These are phyloP conservation scores for Drosophila obscura DNA, from an alignment of 1,140 invertebrate species.

Conservation along the genomic window DNA sequence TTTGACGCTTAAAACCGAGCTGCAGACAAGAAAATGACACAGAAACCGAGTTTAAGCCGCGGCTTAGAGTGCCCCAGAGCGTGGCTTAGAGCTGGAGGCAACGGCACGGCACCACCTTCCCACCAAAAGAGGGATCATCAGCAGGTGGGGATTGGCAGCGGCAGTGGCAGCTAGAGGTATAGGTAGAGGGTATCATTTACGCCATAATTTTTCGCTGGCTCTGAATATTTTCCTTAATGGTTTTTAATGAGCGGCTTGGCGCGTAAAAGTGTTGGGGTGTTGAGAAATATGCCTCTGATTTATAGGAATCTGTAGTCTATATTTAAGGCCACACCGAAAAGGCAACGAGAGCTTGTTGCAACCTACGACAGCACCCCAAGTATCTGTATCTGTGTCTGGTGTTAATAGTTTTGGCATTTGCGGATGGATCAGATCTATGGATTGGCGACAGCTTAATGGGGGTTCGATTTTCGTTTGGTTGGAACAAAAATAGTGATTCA, in stretches of 20 bases:
- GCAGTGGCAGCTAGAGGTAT: neutral
- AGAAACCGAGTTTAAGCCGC: slow-evolving; percentile 72
- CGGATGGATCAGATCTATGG: neutral
- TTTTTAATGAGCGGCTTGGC: slow-evolving; percentile 75
- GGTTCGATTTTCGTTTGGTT: neutral
- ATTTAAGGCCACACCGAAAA: slow-evolving; percentile 57
- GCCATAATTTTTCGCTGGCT: slow-evolving; percentile 74
- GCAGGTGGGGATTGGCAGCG: slow-evolving; percentile 7
- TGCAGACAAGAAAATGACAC: slow-evolving; percentile 79
- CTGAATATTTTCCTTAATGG: slow-evolving; percentile 78
- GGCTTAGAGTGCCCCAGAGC: neutral
- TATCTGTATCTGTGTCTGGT: slow-evolving; percentile 10
- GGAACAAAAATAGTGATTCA: slow-evolving; percentile 30
- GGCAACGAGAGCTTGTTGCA: slow-evolving; percentile 38
- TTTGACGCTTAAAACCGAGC: slow-evolving; percentile 72
- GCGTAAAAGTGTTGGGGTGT: slow-evolving; percentile 54
- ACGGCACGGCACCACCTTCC: neutral
- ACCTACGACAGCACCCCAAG: slow-evolving; percentile 49
- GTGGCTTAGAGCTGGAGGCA: no score
- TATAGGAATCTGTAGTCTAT: slow-evolving; percentile 68
- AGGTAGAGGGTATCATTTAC: slow-evolving; percentile 68
- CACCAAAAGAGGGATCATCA: neutral
- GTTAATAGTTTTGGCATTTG: slow-evolving; percentile 45
- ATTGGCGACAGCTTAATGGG: slow-evolving; percentile 32
- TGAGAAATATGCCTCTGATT: slow-evolving; percentile 78